Percentiles rank a stretch among this genome's conserved stretches.
These are phyloP conservation scores for Drosophila quadrilineata DNA, from an alignment of 1,140 invertebrate genomes.

Conservation along the genomic window DNA sequence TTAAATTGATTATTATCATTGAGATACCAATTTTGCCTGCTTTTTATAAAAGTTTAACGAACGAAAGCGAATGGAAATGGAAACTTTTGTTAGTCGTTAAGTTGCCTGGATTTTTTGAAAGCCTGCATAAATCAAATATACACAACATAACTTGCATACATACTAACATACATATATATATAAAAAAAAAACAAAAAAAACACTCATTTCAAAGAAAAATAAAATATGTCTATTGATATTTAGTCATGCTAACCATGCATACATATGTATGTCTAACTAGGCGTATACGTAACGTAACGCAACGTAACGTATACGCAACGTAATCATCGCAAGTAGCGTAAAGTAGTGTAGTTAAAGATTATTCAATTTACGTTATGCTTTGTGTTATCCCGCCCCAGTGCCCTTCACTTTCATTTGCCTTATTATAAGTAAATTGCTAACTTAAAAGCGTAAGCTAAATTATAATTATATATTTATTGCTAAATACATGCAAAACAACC, in stretches of 20 bases:
- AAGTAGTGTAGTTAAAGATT: conserved; percentile 16
- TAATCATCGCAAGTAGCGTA: too few species aligned
- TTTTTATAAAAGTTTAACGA: conserved; percentile 58
- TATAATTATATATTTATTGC: conserved; percentile 64
- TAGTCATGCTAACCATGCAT: too few species aligned
- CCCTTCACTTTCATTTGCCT: conserved; percentile 75
- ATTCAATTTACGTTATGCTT: conserved; percentile 49
- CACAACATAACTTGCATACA: conserved; percentile 31
- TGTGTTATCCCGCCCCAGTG: conserved; percentile 60
- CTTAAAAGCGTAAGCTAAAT: conserved; percentile 58
- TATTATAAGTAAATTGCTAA: conserved; percentile 70
- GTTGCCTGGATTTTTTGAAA: conserved; percentile 64
- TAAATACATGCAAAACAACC: conserved; percentile 37
- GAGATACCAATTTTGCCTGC: conserved; percentile 67
- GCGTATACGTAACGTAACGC: conserved; percentile 16
- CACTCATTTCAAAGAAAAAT: too few species aligned
- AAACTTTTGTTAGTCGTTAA: conserved; percentile 50
- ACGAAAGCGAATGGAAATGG: conserved; percentile 4
- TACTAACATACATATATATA: conserved; percentile 19
- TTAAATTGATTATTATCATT: conserved; percentile 23
- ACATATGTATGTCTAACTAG: background rate
- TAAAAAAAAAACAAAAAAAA: background rate
- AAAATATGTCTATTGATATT: background rate
- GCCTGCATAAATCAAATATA: conserved; percentile 63
- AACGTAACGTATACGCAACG: conserved; percentile 9